Conservation (phyloP, 2,797 vertebrate species). For the Florisuga fusca region DNA sequence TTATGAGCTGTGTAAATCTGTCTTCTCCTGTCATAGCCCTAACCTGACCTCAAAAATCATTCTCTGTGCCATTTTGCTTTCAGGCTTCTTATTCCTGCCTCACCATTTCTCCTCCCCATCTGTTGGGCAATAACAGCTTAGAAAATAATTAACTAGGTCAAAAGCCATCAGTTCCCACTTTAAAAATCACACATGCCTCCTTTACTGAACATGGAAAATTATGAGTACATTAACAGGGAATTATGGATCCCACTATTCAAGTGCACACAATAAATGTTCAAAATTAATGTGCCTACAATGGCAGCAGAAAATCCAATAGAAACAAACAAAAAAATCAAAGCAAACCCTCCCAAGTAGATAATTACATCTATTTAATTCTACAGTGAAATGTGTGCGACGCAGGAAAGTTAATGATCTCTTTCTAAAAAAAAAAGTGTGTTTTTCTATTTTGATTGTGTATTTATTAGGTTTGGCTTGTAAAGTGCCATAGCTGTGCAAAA, state of each 20-base stretch:
- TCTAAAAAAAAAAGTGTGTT: neutral
- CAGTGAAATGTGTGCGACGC: neutral
- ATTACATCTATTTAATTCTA: slow-evolving; percentile 19
- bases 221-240: neutral
- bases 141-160: slow-evolving; percentile 38
- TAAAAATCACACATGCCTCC: neutral
- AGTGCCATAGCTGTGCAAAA: neutral
- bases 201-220: neutral
- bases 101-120: slow-evolving; percentile 21
- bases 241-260: neutral
- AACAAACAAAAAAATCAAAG: neutral
- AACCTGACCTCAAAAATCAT: slow-evolving; percentile 31
- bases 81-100: neutral
- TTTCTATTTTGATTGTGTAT: neutral
- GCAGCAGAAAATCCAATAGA: neutral
- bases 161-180: neutral
- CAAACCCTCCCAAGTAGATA: neutral
- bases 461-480: neutral
- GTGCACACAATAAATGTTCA: neutral
- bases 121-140: neutral
- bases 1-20: neutral
- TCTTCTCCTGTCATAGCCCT: neutral
- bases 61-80: slow-evolving; percentile 2
- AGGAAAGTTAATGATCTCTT: neutral
- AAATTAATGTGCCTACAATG: neutral